Percentiles rank a stretch among this genome's conserved stretches.
phyloP scores from a whole-genome alignment of 2,113 vertebrate species.

The Sinosuthora webbiana region DNA sequence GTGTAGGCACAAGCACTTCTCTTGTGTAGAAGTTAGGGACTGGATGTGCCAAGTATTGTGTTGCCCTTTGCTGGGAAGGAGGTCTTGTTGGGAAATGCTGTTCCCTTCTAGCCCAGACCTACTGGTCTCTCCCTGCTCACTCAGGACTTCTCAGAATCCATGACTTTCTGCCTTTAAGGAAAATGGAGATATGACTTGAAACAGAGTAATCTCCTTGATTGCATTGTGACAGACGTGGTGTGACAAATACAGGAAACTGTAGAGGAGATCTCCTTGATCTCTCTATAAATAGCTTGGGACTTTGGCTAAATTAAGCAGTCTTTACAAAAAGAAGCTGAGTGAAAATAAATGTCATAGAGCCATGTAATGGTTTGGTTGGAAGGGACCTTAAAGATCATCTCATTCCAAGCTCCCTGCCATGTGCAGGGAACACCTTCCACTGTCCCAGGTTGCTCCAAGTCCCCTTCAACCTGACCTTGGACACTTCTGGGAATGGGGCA shows the following conservation, averaged over 20 bases:
- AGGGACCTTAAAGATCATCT: not conserved
- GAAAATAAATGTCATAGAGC: not conserved
- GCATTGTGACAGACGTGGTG: not conserved
- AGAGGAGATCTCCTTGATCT: not conserved
- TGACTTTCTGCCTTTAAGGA: not conserved
- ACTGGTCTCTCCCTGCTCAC: not conserved
- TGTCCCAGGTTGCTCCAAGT: fast-evolving
- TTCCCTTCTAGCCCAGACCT: not conserved
- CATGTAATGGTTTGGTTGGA: not conserved
- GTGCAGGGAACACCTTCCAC: not conserved
- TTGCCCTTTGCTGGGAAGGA: not conserved
- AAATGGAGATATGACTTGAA: not conserved
- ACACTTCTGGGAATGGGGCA: not conserved
- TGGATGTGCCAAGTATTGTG: not conserved
- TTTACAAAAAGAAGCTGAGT: not conserved
- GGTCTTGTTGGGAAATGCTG: not conserved
- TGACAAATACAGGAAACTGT: not conserved
- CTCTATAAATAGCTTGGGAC: not conserved
- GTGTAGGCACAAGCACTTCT: not conserved
- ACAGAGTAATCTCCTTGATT: not conserved
- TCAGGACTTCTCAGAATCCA: not conserved
- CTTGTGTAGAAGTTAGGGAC: fast-evolving
- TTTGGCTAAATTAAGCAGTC: not conserved
- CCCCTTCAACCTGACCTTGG: not conserved
- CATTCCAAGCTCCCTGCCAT: not conserved